Evolutionary conservation across 2,113 vertebrate genomes (phyloP).

Genomic region (Tenrec ecaudatus): DNA sequence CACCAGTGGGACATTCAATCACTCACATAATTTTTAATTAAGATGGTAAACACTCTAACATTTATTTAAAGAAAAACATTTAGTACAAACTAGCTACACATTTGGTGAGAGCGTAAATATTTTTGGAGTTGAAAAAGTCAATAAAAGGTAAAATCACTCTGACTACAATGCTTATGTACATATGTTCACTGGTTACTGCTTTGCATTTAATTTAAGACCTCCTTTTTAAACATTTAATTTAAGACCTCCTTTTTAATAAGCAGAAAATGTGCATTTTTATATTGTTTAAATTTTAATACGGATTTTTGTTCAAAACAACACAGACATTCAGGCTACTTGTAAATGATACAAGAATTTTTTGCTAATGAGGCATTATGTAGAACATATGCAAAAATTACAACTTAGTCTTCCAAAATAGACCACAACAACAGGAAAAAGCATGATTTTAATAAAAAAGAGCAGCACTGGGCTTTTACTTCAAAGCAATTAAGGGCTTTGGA

Average conservation of each 20-base stretch:
- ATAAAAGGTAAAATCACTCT: slow-evolving; percentile 79
- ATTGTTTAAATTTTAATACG: slow-evolving; percentile 83
- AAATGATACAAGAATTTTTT: slow-evolving; percentile 86
- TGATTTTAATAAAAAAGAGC: slow-evolving; percentile 91
- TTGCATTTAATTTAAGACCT: slow-evolving; percentile 80
- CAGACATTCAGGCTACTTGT: slow-evolving; percentile 85
- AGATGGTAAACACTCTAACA: slow-evolving; percentile 69
- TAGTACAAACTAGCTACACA: slow-evolving; percentile 49
- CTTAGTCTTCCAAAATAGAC: slow-evolving; percentile 84
- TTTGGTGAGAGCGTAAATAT: slow-evolving; percentile 65
- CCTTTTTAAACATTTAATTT: slow-evolving; percentile 82
- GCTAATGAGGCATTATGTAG: slow-evolving; percentile 89
- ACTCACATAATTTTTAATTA: slow-evolving; percentile 72
- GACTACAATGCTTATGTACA: slow-evolving; percentile 77
- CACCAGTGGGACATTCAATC: slow-evolving; percentile 47
- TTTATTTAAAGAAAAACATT: slow-evolving; percentile 56
- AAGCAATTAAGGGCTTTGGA: slow-evolving; percentile 90
- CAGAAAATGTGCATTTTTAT: slow-evolving; percentile 83
- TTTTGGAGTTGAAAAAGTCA: slow-evolving; percentile 77
- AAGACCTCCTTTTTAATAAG: slow-evolving; percentile 80
- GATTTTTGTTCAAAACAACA: slow-evolving; percentile 83
- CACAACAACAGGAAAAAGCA: slow-evolving; percentile 90
- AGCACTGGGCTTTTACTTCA: slow-evolving; percentile 88
- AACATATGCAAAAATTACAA: slow-evolving; percentile 90
- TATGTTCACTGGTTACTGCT: slow-evolving; percentile 77